Evolutionary conservation across 2,888 invertebrate genomes (phyloP).

Genomic region (Julus scanicus): DNA sequence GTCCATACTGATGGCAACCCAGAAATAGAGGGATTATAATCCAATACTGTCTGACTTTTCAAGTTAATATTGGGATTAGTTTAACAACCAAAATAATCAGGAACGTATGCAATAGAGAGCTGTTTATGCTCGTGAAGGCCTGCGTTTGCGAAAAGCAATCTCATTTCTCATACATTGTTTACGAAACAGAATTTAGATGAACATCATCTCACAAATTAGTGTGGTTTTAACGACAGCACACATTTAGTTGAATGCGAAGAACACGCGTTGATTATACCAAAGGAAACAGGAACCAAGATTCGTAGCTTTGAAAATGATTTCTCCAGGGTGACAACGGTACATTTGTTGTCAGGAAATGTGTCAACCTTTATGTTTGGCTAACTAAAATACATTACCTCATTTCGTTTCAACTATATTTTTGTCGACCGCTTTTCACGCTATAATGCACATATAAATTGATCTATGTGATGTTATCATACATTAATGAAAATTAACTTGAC

Average conservation of each 20-base stretch:
- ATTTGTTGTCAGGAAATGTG: background rate
- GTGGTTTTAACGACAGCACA: slow-evolving; percentile 2
- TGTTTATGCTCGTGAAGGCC: background rate
- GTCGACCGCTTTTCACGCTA: background rate
- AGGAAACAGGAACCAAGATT: background rate
- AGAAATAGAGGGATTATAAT: background rate
- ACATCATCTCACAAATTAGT: slow-evolving; percentile 13
- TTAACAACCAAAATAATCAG: background rate
- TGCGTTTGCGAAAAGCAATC: background rate
- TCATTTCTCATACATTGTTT: slow-evolving; percentile 40
- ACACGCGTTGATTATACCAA: slow-evolving; percentile 4
- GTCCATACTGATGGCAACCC: background rate
- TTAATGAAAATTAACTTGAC: background rate
- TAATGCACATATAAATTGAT: background rate
- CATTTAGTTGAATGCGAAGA: background rate
- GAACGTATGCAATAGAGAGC: background rate
- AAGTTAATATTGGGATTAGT: background rate
- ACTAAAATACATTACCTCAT: slow-evolving; percentile 30
- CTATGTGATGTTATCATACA: background rate
- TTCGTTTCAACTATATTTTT: background rate
- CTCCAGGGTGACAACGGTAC: background rate
- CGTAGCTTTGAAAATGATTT: slow-evolving; percentile 24
- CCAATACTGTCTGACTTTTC: background rate
- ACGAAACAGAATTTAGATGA: slow-evolving; percentile 29
- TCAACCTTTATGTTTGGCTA: background rate